Percentiles rank a stretch among this genome's conserved stretches.
Conservation (phyloP, 2,797 vertebrate genomes). For the Acrocephalus scirpaceus region DNA sequence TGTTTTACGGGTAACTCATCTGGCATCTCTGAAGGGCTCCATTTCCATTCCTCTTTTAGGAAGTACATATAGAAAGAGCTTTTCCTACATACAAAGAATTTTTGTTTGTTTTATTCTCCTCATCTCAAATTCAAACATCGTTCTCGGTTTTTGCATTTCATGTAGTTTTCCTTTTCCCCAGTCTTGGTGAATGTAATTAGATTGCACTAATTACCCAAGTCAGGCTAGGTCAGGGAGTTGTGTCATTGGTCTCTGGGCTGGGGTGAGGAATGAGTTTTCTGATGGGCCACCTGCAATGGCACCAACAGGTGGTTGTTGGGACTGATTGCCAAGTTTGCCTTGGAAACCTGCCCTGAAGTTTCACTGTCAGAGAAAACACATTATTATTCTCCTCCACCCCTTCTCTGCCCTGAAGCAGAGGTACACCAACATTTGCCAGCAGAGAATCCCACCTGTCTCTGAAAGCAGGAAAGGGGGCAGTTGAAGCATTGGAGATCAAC, state of each 20-base stretch:
- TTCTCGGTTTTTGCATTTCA: background rate
- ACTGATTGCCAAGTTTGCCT: background rate
- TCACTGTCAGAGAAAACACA: background rate
- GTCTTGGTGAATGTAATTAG: background rate
- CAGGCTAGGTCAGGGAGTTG: background rate
- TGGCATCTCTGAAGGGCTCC: background rate
- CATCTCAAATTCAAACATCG: accelerated
- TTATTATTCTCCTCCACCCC: background rate
- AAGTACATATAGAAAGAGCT: background rate
- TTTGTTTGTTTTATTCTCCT: background rate
- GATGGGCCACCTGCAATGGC: background rate
- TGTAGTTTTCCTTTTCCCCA: background rate
- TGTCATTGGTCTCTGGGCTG: background rate
- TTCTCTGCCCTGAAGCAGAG: background rate
- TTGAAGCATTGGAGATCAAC: background rate
- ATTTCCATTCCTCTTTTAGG: background rate
- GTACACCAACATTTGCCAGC: background rate
- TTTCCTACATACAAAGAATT: background rate
- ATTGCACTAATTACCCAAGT: background rate
- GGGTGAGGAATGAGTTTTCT: background rate
- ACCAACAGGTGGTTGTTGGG: background rate
- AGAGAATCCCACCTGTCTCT: background rate
- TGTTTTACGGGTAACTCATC: background rate
- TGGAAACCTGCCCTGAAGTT: background rate
- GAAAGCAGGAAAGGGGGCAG: background rate